phyloP scores from a whole-genome alignment of 2,888 invertebrate genomes.

The Cerastoderma edule region DNA sequence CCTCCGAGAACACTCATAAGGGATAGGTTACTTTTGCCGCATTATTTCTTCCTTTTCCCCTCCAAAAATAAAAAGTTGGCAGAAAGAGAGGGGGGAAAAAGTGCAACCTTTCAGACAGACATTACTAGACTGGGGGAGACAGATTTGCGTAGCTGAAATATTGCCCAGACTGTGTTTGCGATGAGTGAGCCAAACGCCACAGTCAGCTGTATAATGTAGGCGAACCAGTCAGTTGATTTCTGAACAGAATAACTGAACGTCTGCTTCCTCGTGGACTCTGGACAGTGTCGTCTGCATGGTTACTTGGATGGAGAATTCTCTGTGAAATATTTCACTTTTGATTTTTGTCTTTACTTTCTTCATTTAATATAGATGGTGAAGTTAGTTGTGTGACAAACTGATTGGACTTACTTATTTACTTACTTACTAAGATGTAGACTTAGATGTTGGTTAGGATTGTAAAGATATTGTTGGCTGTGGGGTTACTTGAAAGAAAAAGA shows the following conservation, averaged over 20 bases:
- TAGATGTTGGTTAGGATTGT: too few relatives aligned
- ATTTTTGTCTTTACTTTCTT: too few relatives aligned
- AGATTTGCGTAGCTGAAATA: conserved; percentile 39
- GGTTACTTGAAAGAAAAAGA: too few relatives aligned
- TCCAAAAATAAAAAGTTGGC: too few relatives aligned
- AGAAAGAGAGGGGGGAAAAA: too few relatives aligned
- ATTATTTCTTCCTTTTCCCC: too few relatives aligned
- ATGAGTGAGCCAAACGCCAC: conserved; percentile 31
- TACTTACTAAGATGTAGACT: not conserved
- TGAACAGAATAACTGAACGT: conserved; percentile 19
- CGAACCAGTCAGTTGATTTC: conserved; percentile 27
- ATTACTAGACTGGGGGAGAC: conserved; percentile 12
- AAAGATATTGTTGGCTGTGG: too few relatives aligned
- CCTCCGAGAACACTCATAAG: too few relatives aligned
- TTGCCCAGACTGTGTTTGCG: conserved; percentile 32
- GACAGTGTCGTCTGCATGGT: conserved; percentile 26
- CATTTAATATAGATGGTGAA: too few relatives aligned
- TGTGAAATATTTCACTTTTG: conserved; percentile 13
- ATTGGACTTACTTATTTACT: not conserved
- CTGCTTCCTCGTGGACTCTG: conserved; percentile 24
- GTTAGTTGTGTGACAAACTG: conserved; percentile 15
- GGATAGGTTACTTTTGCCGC: too few relatives aligned
- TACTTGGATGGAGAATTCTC: conserved; percentile 1
- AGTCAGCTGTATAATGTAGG: conserved; percentile 38
- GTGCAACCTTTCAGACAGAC: conserved; percentile 21